These are phyloP conservation scores for Cephus rjabovi DNA, from an alignment of 2,888 invertebrate species.

Conservation along the genomic window DNA sequence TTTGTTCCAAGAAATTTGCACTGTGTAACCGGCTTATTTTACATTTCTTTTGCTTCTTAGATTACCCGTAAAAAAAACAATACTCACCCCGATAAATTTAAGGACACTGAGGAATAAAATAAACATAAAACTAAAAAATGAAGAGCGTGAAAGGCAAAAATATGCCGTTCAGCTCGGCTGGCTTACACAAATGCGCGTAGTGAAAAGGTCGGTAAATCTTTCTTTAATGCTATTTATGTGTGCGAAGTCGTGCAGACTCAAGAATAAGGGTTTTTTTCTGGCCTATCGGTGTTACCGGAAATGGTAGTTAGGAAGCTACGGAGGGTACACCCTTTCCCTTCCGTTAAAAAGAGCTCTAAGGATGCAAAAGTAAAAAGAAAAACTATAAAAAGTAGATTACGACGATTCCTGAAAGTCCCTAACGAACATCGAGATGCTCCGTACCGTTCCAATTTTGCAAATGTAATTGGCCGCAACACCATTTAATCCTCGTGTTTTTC, in stretches of 20 bases:
- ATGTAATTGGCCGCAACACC: neutral
- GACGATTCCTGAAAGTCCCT: neutral
- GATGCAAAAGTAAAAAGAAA: neutral
- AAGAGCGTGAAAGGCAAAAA: neutral
- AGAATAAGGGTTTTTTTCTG: neutral
- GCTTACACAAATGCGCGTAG: neutral
- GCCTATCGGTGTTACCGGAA: neutral
- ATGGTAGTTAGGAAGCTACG: neutral
- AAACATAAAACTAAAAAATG: neutral
- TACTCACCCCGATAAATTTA: neutral
- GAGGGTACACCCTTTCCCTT: neutral
- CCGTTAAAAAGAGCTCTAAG: neutral
- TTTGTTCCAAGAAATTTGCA: neutral
- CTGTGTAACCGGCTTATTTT: neutral
- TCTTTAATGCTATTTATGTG: neutral
- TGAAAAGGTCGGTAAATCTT: neutral
- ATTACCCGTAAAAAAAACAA: neutral
- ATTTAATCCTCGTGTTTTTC: neutral
- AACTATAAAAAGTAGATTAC: neutral
- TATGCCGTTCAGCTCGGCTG: neutral
- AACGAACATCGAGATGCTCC: neutral
- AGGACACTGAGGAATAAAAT: neutral
- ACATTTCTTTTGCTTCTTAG: neutral
- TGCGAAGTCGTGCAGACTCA: neutral
- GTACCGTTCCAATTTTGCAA: neutral